A percentile compares a stretch with the other conserved stretches of the same genome.
phyloP scores from a whole-genome alignment of 1,140 invertebrate genomes.

The Batillaria attramentaria region DNA sequence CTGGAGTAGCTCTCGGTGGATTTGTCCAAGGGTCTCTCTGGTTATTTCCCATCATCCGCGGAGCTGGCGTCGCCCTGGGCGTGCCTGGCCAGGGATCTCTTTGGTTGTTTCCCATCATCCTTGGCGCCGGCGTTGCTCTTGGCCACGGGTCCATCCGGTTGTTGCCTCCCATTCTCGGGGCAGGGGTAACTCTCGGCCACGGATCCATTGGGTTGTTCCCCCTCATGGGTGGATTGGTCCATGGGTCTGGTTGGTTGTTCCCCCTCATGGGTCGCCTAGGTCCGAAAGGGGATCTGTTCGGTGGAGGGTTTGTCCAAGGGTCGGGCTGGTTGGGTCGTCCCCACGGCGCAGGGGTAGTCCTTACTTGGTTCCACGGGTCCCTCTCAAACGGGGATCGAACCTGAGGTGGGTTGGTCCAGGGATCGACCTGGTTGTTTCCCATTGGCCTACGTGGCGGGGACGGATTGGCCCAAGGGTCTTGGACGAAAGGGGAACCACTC shows the following conservation, averaged over 20 bases:
- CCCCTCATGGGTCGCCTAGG: neutral
- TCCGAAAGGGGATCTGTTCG: too few species aligned
- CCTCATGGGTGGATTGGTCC: neutral
- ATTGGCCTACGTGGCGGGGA: too few species aligned
- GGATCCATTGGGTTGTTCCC: neutral
- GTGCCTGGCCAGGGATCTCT: neutral
- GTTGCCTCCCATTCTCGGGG: neutral
- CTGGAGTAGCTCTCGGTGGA: neutral
- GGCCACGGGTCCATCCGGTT: neutral
- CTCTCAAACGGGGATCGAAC: too few species aligned
- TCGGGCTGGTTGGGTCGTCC: too few species aligned
- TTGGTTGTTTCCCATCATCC: too few species aligned
- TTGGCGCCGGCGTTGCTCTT: neutral
- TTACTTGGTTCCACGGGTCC: too few species aligned
- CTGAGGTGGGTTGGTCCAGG: too few species aligned
- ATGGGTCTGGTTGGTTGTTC: neutral
- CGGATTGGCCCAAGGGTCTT: too few species aligned
- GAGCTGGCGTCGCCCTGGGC: neutral
- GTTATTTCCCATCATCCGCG: neutral
- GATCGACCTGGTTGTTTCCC: too few species aligned
- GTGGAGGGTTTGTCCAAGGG: too few species aligned
- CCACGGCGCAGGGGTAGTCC: too few species aligned
- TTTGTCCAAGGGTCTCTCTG: neutral
- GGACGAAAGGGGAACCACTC: neutral
- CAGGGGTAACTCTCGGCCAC: neutral